These are phyloP conservation scores for Aphis craccivora DNA, from an alignment of 1,140 invertebrate genomes.

Conservation along the genomic window DNA sequence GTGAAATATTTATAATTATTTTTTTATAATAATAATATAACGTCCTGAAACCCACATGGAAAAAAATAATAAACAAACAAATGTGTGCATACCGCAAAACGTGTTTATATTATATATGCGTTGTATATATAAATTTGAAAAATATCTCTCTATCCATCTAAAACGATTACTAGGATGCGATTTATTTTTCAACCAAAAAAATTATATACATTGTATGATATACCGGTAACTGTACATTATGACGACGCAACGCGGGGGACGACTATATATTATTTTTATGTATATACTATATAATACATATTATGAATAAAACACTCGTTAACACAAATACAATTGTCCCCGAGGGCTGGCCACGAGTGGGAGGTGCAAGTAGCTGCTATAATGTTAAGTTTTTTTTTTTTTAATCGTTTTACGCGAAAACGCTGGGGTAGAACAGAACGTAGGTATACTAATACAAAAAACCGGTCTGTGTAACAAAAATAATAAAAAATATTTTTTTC, in stretches of 20 bases:
- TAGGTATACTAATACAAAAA: not conserved
- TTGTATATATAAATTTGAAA: constrained; percentile 12
- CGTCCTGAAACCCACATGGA: not conserved
- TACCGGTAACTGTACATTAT: not conserved
- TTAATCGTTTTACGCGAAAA: not conserved
- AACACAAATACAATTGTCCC: not conserved
- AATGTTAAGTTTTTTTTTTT: not conserved
- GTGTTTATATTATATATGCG: not conserved
- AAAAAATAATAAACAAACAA: constrained; percentile 21
- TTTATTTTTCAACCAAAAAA: constrained; percentile 10
- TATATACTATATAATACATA: not conserved
- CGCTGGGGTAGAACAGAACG: not conserved
- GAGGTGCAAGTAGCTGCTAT: not conserved
- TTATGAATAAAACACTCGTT: not conserved
- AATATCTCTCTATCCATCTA: constrained; percentile 19
- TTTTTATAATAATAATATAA: not conserved
- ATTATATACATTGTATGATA: not conserved
- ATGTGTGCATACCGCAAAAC: not conserved
- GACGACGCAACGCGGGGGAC: not conserved
- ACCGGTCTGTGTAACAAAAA: not conserved
- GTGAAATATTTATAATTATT: not conserved
- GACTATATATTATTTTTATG: not conserved
- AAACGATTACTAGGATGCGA: not conserved
- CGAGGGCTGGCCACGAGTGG: not conserved
- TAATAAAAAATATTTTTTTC: not conserved